Evolutionary conservation across 1,140 invertebrate genomes (phyloP), one percentile per base, ranked within the genome.

Genomic region (Micrasema minimum): DNA sequence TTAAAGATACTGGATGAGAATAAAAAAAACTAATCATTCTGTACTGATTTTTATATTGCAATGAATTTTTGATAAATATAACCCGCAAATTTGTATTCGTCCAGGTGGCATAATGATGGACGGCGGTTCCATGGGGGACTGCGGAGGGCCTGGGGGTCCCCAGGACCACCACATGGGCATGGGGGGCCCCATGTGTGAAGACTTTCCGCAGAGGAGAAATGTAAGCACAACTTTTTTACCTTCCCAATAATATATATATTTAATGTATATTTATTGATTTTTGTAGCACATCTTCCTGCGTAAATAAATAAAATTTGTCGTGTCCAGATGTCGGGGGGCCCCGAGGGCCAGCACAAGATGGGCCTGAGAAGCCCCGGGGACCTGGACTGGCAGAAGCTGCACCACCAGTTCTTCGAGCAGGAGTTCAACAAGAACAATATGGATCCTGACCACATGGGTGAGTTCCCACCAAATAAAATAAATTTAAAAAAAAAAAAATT

Each of bases 331-430:
- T 41, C 67, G 22, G 72, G 72, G 12, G 73, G 72, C 18, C 75
- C 75, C 37, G 77, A 76, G 23, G 68, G 50, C 20, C 53, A 23
- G 10, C 81, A 80, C 57, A 81, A 83, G 74, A 72, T 72, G 55
- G 77, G 81, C 5, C 75, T 82, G 22, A 77, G 82, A 16, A 83
- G 83, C 69, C 84, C 79, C 76, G 83, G 81, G 46, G 91, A 88
- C 80, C 88, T 93, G 81, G 93, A 95, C 79, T 97, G 95, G 95
- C 91, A 94, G 74, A 95, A 96, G 80, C 82, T 96, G 55, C 94
- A 96, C 77, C 88, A 92, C 77, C 91, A 92, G 78, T 93, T 93
- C 83, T 90, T 91, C 77, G 93, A 94, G 75, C 74, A 72, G 43
- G 91, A 89, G 64, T 84, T 85, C 72, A 85, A 85, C 71, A 85